Evolutionary conservation across 2,888 invertebrate genomes (phyloP).

Genomic region (Chrysina gloriosa): DNA sequence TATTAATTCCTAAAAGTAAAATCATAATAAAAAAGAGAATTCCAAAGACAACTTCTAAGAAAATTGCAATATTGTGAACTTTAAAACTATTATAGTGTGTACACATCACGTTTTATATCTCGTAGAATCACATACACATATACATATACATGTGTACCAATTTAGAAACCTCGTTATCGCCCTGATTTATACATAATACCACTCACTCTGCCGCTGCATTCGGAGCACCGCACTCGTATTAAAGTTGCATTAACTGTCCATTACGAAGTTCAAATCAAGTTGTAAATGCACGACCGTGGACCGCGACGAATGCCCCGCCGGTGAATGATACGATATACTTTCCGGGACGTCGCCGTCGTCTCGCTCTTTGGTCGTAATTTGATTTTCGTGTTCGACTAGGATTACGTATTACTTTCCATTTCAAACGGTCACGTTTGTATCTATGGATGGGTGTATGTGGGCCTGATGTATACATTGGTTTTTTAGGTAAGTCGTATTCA

Average conservation of each 20-base stretch:
- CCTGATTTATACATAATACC: conserved; percentile 14
- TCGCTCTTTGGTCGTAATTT: not conserved
- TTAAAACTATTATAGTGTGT: too few relatives aligned
- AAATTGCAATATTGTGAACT: too few relatives aligned
- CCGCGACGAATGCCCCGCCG: not conserved
- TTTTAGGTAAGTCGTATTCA: too few relatives aligned
- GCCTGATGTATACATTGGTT: too few relatives aligned
- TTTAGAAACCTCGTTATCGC: conserved; percentile 6
- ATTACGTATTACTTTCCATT: conserved; percentile 20
- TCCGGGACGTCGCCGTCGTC: not conserved
- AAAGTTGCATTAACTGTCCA: conserved; percentile 23
- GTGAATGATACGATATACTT: not conserved
- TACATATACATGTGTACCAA: conserved; percentile 18
- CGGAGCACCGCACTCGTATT: conserved; percentile 7
- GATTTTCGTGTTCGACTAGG: conserved; percentile 11
- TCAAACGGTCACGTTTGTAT: not conserved
- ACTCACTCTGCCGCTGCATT: not conserved
- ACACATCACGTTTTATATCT: too few relatives aligned
- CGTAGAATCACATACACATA: too few relatives aligned
- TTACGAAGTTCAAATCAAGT: conserved; percentile 18
- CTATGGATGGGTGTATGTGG: too few relatives aligned
- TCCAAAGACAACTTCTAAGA: too few relatives aligned
- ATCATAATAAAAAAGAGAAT: too few relatives aligned
- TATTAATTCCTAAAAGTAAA: too few relatives aligned
- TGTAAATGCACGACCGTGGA: conserved; percentile 26